Evolutionary conservation across 2,888 invertebrate genomes (phyloP), one percentile per base, ranked within the genome.

Genomic region (Capitulum mitella): DNA sequence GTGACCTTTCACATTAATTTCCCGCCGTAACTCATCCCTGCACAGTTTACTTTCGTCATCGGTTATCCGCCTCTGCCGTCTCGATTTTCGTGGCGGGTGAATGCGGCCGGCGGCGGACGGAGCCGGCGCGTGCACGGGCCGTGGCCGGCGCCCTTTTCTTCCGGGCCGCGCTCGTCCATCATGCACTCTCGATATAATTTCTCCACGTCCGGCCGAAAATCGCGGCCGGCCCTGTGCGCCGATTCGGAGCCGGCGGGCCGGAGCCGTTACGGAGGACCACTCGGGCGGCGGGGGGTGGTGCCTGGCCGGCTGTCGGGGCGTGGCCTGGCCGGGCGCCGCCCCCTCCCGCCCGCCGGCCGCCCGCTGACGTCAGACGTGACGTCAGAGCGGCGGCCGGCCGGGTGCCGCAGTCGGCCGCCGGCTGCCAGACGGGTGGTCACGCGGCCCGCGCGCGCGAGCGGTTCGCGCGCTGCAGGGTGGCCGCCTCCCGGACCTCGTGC

Each of bases 271-370:
- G 34, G 22, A 22, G 64, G 64, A 37, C 64, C 64, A 64, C n/a
- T 64, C 64, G 64, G 34, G 34, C 22, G 34, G 64, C 32, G 64
- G 64, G n/a, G 64, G 64, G 64, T 64, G 64, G 64, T 64, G 64
- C 64, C 34, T 32, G 37, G 19, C 64, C 64, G 37, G 64, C 37
- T 14, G 64, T 14, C 64, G 32, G 64, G 64, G 64, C 64, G 64
- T 64, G 64, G 64, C 64, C 64, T 64, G 34, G 34, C 19, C 64
- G 34, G 37, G 64, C 37, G 22, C 64, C 64, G 64, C 34, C 64
- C 64, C 64, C 34, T n/a, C n/a, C 34, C 37, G 34, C 14, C 64
- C 34, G 26, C 34, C 26, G 64, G 54, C 54, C 54, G 54, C 22
- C 32, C 29, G 64, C 19, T 64, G 64, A 64, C 64, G 64, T 64